Conservation (phyloP, 2,113 vertebrate species). For the Pteronura brasiliensis region DNA sequence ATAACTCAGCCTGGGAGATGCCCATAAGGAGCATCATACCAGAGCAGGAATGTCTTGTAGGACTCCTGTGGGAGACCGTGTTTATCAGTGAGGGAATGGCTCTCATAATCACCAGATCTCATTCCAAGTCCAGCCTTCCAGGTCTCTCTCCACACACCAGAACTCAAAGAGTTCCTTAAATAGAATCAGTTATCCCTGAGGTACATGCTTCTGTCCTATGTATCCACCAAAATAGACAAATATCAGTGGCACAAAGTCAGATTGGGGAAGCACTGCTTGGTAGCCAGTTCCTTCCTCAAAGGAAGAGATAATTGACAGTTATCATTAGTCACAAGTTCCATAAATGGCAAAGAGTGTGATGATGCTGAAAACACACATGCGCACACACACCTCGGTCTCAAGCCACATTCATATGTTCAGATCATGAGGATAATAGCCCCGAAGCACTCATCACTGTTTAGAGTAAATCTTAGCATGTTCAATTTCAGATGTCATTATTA, state of each 20-base stretch:
- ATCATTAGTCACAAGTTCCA: background rate
- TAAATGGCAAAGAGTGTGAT: background rate
- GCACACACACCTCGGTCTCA: background rate
- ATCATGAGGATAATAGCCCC: background rate
- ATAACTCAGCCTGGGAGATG: background rate
- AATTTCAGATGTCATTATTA: background rate
- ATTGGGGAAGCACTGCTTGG: background rate
- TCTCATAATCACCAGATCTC: background rate
- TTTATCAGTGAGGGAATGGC: background rate
- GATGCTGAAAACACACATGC: background rate
- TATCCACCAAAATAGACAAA: background rate
- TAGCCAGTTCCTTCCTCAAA: background rate
- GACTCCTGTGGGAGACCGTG: background rate
- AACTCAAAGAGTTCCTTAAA: background rate
- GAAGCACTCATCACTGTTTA: background rate
- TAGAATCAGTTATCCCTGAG: background rate
- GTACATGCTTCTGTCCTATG: fast-evolving
- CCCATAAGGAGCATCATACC: background rate
- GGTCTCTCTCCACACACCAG: background rate
- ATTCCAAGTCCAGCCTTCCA: background rate
- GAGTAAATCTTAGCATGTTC: background rate
- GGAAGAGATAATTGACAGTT: background rate
- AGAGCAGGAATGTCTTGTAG: background rate
- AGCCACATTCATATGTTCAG: background rate
- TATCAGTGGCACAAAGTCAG: background rate